A percentile compares a stretch with the other conserved stretches of the same genome.
phyloP scores from a whole-genome alignment of 2,888 invertebrate genomes.

The Aphidius colemani region DNA sequence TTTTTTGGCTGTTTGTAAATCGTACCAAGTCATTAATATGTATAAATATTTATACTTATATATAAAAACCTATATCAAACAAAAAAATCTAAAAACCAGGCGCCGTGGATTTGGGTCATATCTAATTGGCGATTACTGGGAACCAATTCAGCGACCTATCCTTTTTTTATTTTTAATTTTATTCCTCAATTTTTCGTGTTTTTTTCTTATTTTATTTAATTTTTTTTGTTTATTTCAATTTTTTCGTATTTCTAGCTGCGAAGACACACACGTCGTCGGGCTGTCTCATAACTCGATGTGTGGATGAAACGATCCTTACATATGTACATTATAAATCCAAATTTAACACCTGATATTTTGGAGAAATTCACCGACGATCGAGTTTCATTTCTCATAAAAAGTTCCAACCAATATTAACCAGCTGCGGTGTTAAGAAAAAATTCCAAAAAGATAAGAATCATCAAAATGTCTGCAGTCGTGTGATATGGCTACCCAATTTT shows the following conservation, averaged over 20 bases:
- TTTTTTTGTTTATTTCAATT: neutral
- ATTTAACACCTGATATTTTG: constrained; percentile 8
- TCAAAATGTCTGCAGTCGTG: constrained; percentile 31
- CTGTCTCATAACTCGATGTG: constrained; percentile 16
- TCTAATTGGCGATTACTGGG: constrained; percentile 26
- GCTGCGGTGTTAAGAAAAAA: constrained; percentile 25
- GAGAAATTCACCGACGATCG: constrained; percentile 18
- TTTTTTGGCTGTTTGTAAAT: too few species aligned
- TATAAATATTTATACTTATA: too few species aligned
- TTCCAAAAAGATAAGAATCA: constrained; percentile 14
- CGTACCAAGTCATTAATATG: too few species aligned
- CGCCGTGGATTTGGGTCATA: constrained; percentile 25
- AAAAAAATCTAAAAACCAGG: neutral
- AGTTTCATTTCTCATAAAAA: constrained; percentile 25
- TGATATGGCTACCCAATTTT: constrained; percentile 36
- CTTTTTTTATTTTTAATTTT: constrained; percentile 17
- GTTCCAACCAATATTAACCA: constrained; percentile 23
- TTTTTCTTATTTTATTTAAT: neutral
- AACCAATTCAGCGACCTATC: constrained; percentile 17
- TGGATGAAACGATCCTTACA: neutral
- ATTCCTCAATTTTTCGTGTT: neutral
- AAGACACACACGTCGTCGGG: neutral
- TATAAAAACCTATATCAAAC: too few species aligned
- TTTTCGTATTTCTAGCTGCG: neutral
- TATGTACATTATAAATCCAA: constrained; percentile 15